phyloP scores from a whole-genome alignment of 37 sponge, comb jelly and placozoan species.

The Axinella damicornis region DNA sequence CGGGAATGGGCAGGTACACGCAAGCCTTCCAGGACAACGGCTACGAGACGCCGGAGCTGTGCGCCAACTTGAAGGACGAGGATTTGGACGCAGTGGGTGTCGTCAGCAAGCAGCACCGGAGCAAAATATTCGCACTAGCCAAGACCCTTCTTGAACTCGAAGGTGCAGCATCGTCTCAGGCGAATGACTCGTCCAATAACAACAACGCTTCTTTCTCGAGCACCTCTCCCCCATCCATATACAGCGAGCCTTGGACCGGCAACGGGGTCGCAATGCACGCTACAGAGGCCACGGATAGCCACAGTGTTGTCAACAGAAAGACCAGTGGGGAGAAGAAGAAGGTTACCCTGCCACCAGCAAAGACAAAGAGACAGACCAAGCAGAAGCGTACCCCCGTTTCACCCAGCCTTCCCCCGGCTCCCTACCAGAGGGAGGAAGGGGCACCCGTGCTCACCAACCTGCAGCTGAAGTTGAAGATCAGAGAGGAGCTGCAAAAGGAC shows the following conservation, averaged over 20 bases:
- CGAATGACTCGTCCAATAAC: background rate
- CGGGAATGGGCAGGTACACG: conserved; percentile 63
- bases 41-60: conserved; percentile 67
- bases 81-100: conserved; percentile 84
- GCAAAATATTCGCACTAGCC: conserved; percentile 36
- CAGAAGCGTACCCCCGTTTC: background rate
- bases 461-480: conserved; percentile 75
- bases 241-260: background rate
- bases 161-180: background rate
- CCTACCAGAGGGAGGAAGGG: conserved; percentile 12
- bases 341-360: background rate
- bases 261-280: too few species aligned
- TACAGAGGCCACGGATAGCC: background rate
- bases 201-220: background rate
- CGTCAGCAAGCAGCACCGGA: conserved; percentile 38
- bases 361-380: background rate
- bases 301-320: background rate
- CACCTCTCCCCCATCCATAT: background rate
- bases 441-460: conserved; percentile 44
- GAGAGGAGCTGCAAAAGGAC: conserved; percentile 53
- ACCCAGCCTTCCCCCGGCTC: background rate
- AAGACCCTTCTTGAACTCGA: conserved; percentile 13
- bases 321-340: background rate
- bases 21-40: conserved; percentile 82
- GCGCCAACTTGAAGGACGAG: conserved; percentile 54